Conservation (phyloP, 2,797 vertebrate genomes). For the Varecia variegata region DNA sequence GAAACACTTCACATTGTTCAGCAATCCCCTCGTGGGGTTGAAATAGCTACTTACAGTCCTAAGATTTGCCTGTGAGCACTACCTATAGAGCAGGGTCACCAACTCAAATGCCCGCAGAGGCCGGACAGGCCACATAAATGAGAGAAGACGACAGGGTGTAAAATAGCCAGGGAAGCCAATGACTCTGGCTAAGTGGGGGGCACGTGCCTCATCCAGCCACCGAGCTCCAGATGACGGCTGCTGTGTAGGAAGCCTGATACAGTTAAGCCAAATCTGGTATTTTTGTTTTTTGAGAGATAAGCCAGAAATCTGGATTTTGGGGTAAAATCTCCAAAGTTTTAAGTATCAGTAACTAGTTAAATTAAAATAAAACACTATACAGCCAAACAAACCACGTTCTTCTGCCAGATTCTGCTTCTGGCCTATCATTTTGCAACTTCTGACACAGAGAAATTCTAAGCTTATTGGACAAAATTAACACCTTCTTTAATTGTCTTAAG, state of each 20-base stretch:
- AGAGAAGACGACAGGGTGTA: background rate
- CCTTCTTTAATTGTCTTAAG: background rate
- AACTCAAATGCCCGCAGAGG: background rate
- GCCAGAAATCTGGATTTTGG: background rate
- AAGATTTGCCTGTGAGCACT: background rate
- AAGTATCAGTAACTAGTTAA: background rate
- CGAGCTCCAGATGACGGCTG: background rate
- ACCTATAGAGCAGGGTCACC: background rate
- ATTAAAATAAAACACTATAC: background rate
- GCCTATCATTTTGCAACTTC: background rate
- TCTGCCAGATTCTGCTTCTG: background rate
- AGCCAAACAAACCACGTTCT: background rate
- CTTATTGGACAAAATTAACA: background rate
- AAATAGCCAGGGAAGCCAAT: background rate
- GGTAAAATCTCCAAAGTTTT: background rate
- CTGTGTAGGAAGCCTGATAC: background rate
- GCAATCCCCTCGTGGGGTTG: background rate
- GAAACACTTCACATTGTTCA: background rate
- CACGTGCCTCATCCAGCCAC: background rate
- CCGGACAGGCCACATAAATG: background rate
- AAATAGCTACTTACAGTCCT: background rate
- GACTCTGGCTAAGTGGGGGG: too few relatives aligned
- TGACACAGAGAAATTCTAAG: background rate
- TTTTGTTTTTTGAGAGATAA: background rate
- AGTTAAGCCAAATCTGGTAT: background rate